A percentile compares a stretch with the other conserved stretches of the same genome.
phyloP scores from a whole-genome alignment of 2,888 invertebrate species.

The Aspidiotus destructor region DNA sequence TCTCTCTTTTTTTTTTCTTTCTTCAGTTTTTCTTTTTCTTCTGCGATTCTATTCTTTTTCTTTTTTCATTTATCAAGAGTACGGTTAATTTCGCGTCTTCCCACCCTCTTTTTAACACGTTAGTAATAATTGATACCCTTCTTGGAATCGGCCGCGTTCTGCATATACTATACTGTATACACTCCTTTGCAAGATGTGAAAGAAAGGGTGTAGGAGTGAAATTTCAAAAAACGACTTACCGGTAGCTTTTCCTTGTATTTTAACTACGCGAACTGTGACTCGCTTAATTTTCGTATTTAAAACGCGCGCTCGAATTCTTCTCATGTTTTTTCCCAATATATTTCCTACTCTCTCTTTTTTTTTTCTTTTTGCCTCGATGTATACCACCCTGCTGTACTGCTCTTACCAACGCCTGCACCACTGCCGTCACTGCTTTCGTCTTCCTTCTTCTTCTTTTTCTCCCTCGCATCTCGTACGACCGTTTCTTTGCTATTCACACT shows the following conservation, averaged over 20 bases:
- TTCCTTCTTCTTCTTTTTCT: neutral
- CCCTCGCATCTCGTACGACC: neutral
- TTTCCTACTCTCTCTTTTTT: slow-evolving; percentile 13
- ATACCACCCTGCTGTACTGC: no score
- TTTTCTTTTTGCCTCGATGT: neutral
- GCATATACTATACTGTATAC: no score
- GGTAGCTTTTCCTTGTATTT: neutral
- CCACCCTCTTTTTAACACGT: slow-evolving; percentile 3
- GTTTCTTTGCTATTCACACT: neutral
- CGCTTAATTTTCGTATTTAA: slow-evolving; percentile 27
- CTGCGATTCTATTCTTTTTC: neutral
- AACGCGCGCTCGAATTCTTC: slow-evolving; percentile 26
- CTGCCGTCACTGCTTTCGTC: neutral
- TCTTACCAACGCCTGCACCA: no score
- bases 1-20: no score
- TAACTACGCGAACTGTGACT: slow-evolving; percentile 20
- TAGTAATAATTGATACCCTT: slow-evolving; percentile 2
- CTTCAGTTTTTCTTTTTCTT: neutral
- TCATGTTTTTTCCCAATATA: slow-evolving; percentile 27
- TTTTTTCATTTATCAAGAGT: slow-evolving; percentile 1
- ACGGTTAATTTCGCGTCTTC: slow-evolving; percentile 2
- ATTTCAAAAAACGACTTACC: slow-evolving; percentile 2
- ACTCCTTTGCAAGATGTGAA: neutral
- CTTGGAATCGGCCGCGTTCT: neutral
- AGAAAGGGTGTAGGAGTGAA: neutral